phyloP scores from a whole-genome alignment of 2,113 vertebrate species.

The Canis aureus region DNA sequence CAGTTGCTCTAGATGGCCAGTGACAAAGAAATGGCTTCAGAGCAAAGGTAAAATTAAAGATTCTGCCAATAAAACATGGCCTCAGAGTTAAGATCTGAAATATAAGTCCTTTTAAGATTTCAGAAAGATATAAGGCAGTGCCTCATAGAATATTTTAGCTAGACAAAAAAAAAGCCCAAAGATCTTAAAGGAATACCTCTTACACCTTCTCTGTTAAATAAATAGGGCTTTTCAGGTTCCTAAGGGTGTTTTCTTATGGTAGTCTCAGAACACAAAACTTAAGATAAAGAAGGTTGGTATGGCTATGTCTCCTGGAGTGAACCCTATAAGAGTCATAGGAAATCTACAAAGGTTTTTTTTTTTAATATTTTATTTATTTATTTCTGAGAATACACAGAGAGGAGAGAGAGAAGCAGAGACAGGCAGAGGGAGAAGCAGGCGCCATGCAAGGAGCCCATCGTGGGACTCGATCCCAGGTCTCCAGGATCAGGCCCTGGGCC shows the following conservation, averaged over 20 bases:
- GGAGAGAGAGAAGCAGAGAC: too few species aligned
- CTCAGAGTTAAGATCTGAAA: constrained; percentile 38
- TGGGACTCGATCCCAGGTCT: too few species aligned
- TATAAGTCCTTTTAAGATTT: constrained; percentile 60
- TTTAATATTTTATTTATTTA: too few species aligned
- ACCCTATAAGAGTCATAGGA: constrained; percentile 40
- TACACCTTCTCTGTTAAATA: not conserved
- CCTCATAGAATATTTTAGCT: constrained; percentile 35
- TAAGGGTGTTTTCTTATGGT: constrained; percentile 19
- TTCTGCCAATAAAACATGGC: constrained; percentile 22
- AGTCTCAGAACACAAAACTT: not conserved
- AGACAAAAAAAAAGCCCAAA: constrained; percentile 54
- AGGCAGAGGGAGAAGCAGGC: too few species aligned
- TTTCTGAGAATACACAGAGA: too few species aligned
- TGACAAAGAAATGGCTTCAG: constrained; percentile 49
- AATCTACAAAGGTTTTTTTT: constrained; percentile 17
- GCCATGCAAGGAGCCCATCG: too few species aligned
- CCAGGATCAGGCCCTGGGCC: too few species aligned
- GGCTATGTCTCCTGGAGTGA: not conserved
- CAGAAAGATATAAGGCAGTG: constrained; percentile 38
- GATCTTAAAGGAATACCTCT: not conserved
- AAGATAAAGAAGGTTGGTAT: constrained; percentile 29
- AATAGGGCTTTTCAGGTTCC: not conserved
- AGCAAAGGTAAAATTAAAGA: constrained; percentile 59
- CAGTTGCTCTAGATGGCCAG: not conserved